A percentile compares a stretch with the other conserved stretches of the same genome.
These are phyloP conservation scores for Nomada ferruginata DNA, from an alignment of 2,888 invertebrate genomes.

Conservation along the genomic window DNA sequence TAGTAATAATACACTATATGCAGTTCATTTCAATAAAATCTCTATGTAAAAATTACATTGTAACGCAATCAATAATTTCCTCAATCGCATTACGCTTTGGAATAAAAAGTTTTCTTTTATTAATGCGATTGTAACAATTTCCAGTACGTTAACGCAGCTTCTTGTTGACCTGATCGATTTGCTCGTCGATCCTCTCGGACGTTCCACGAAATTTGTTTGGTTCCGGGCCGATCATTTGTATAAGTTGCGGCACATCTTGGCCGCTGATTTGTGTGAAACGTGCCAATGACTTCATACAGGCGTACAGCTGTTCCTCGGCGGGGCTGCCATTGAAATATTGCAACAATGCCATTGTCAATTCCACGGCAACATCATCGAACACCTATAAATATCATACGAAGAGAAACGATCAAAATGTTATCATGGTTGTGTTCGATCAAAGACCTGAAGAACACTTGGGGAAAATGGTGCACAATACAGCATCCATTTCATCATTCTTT, in stretches of 20 bases:
- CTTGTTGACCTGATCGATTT: slow-evolving; percentile 90
- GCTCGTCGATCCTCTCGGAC: slow-evolving; percentile 92
- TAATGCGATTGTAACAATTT: neutral
- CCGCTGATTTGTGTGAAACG: slow-evolving; percentile 90
- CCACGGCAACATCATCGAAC: slow-evolving; percentile 96
- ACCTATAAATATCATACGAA: slow-evolving; percentile 86
- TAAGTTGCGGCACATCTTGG: slow-evolving; percentile 94
- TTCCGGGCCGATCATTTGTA: slow-evolving; percentile 96
- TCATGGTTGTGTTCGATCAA: neutral
- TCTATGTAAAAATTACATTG: slow-evolving; percentile 63
- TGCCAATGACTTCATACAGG: slow-evolving; percentile 91
- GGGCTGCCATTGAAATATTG: slow-evolving; percentile 94
- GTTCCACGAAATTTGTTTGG: slow-evolving; percentile 92
- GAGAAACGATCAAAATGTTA: slow-evolving; percentile 4
- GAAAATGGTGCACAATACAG: neutral
- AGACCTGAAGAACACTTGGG: neutral
- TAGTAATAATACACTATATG: slow-evolving; percentile 50
- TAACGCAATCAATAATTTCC: slow-evolving; percentile 32
- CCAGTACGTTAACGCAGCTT: slow-evolving; percentile 85
- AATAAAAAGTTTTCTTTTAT: slow-evolving; percentile 44
- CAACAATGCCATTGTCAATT: slow-evolving; percentile 95
- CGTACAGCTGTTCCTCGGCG: slow-evolving; percentile 91
- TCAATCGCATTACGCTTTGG: slow-evolving; percentile 34
- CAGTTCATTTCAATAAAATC: slow-evolving; percentile 50
- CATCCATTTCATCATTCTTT: neutral